Base-by-base conservation (phyloP, 1,140 invertebrate species). In the Drosophila kurseongensis region DNA sequence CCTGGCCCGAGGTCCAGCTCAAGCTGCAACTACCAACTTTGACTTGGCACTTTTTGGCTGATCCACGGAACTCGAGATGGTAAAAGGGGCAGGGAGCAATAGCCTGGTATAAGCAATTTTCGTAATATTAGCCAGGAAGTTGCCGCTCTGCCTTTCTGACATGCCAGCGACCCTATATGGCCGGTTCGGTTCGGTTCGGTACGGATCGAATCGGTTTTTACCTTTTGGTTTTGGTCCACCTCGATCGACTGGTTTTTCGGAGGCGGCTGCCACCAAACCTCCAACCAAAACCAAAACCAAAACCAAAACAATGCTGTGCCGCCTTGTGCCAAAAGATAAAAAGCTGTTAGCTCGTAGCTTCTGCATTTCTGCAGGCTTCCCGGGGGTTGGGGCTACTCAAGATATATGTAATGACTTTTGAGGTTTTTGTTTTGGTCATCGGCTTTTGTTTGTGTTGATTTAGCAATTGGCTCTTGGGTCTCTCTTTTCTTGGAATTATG, bases 271-370 rank as follows among this genome's bases (percentile, higher is more conserved):
- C 52, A 74, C 68, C 52, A 74, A 78, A 84, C 79, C 44, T 7
- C 40, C 36, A 56, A 10, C 29, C 56, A 9, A 32, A 44, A 23
- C 56, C 23, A 23, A 32, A 44, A 23, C 56, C 23, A 23, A 18
- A 63, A 50, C 65, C 65, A 68, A 68, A 65, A 68, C 65, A 68
- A 82, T 73, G 80, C 75, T 74, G 48, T 12, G 78, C 77, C 84
- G 84, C 84, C 84, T 84, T 73, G 66, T 78, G 84, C 72, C 76
- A 83, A 80, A 75, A 88, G 84, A 90, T 86, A 90, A 90, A 90
- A 90, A 90, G 86, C 88, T 90, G 88, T 90, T 90, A 90, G 88
- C 88, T 90, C 82, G 88, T 90, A 90, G 88, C 88, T 90, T 90
- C 88, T 90, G 88, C 88, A 90, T 90, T 90, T 90, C 82, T 75